A percentile compares a stretch with the other conserved stretches of the same genome.
Evolutionary conservation across 1,140 invertebrate genomes (phyloP).

Genomic region (Bactericera cockerelli): DNA sequence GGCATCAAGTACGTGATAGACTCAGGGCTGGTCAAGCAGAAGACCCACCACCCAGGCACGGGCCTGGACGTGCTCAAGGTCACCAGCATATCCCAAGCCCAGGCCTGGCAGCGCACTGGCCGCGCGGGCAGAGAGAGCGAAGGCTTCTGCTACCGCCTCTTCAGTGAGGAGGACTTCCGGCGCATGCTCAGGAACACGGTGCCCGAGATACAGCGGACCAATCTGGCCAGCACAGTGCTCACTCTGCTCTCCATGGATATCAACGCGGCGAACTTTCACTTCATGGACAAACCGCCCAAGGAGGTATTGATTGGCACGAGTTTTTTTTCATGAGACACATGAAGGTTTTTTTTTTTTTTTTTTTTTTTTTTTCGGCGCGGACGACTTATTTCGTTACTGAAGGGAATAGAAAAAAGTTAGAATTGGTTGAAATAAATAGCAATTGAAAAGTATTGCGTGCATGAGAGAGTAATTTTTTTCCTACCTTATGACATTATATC

Average conservation of each 20-base stretch:
- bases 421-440: no score
- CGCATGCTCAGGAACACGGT: conserved; percentile 48
- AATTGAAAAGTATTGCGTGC: no score
- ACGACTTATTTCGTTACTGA: no score
- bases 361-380: no score
- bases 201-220: conserved; percentile 77
- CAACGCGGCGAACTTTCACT: conserved; percentile 69
- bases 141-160: conserved; percentile 71
- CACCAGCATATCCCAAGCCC: conserved; percentile 71
- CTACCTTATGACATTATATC: no score
- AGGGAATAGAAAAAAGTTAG: no score
- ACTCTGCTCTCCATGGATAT: conserved; percentile 74
- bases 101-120: conserved; percentile 81
- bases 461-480: no score
- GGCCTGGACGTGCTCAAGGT: conserved; percentile 75
- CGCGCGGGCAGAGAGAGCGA: conserved; percentile 72
- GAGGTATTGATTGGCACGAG: conserved; percentile 33
- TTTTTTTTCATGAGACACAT: no score
- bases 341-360: no score
- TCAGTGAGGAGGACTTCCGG: conserved; percentile 52
- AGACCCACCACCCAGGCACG: conserved; percentile 60
- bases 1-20: conserved; percentile 92
- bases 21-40: conserved; percentile 76
- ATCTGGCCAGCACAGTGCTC: conserved; percentile 54
- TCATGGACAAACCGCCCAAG: conserved; percentile 70